Percentiles rank a stretch among this genome's conserved stretches.
Conservation (phyloP, 2,113 vertebrate genomes). For the Percopsis transmontana region DNA sequence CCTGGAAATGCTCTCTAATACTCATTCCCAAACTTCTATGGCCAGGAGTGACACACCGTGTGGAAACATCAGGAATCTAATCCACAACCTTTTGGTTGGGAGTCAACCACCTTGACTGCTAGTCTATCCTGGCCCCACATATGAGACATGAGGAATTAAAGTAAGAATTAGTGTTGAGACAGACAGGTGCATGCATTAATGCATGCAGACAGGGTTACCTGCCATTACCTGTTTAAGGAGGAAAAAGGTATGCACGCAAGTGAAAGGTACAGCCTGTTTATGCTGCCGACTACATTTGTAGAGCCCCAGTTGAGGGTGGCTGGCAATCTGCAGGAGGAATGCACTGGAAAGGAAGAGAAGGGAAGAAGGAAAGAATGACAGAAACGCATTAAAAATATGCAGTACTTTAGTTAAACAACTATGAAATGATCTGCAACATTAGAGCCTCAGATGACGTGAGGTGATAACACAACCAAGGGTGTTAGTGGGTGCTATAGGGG, state of each 20-base stretch:
- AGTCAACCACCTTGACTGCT: too few species aligned
- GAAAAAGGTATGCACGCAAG: slow-evolving; percentile 52
- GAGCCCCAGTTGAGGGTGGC: slow-evolving; percentile 33
- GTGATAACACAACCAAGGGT: too few species aligned
- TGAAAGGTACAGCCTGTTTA: slow-evolving; percentile 30
- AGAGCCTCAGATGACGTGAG: too few species aligned
- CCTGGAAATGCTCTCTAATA: background rate
- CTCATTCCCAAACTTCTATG: background rate
- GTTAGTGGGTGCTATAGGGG: too few species aligned
- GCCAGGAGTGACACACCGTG: background rate
- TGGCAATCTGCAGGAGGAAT: slow-evolving; percentile 26
- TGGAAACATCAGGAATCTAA: too few species aligned
- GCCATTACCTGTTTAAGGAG: slow-evolving; percentile 69
- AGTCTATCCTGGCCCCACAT: too few species aligned
- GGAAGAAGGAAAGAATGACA: slow-evolving; percentile 12
- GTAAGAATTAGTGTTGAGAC: background rate
- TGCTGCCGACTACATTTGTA: slow-evolving; percentile 67
- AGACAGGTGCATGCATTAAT: slow-evolving; percentile 1
- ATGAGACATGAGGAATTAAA: background rate
- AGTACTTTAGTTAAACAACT: background rate
- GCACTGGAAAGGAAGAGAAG: slow-evolving; percentile 10
- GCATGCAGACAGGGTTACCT: slow-evolving; percentile 14
- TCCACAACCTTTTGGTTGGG: too few species aligned
- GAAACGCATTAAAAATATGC: slow-evolving; percentile 5
- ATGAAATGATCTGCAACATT: too few species aligned